These are phyloP conservation scores for Cairina moschata DNA, from an alignment of 2,113 vertebrate genomes.

Conservation along the genomic window DNA sequence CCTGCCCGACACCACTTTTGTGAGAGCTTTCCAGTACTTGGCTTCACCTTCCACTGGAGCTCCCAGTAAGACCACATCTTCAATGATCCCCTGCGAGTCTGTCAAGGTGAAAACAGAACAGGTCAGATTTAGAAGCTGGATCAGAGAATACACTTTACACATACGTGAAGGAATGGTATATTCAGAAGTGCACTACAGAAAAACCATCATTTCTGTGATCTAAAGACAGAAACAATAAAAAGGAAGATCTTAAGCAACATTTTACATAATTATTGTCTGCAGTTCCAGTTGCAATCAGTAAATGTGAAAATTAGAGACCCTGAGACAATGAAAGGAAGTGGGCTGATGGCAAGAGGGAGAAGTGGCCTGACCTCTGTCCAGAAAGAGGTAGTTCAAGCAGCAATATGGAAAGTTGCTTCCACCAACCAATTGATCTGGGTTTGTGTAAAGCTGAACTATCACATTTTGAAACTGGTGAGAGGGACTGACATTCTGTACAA, in stretches of 20 bases:
- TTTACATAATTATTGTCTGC: background rate
- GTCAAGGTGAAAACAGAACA: background rate
- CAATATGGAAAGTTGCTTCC: background rate
- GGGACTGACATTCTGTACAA: background rate
- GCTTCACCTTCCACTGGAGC: conserved; percentile 93
- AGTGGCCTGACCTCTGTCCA: background rate
- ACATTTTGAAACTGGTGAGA: background rate
- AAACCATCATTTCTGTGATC: background rate
- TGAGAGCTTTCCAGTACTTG: conserved; percentile 87
- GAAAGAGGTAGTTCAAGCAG: background rate
- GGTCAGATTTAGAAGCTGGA: background rate
- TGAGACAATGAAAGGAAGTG: background rate
- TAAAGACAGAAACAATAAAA: background rate
- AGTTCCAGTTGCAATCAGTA: background rate
- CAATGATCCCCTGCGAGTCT: conserved; percentile 91
- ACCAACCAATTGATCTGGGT: background rate
- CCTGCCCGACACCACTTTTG: conserved; percentile 88
- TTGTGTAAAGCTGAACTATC: background rate
- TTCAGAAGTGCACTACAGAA: background rate
- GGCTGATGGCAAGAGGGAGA: background rate
- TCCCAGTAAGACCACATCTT: conserved; percentile 91
- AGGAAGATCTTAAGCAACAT: background rate
- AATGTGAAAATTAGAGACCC: background rate
- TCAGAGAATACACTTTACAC: background rate
- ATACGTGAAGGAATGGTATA: background rate